Evolutionary conservation across 2,113 vertebrate species (phyloP), one percentile per base, ranked within the genome.

Genomic region (Pagrus major): DNA sequence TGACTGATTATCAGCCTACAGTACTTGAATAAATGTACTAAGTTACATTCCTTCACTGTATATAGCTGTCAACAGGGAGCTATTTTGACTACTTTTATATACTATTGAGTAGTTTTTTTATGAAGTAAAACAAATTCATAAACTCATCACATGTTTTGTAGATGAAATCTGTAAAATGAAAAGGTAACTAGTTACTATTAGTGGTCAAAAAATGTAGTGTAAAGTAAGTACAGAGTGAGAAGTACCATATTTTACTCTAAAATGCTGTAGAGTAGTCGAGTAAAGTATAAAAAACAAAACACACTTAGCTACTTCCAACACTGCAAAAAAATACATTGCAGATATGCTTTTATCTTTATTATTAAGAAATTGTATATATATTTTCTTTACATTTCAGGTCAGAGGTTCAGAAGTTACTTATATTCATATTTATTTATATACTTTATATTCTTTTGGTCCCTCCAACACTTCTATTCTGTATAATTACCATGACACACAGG

Each of bases 401-500:
- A n/a, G n/a, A n/a, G n/a, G n/a, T n/a, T n/a, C n/a, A n/a, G n/a
- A n/a, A 25, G 35, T 58, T 21, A 15, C n/a, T 65, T 46, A 47
- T 11, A 64, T 63, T 63, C 3, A 23, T 21, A n/a, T n/a, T n/a
- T n/a, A n/a, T n/a, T n/a, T n/a, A 9, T 56, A 31, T 47, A 15
- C 44, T 39, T 21, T 54, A 18, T 27, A 12, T 52, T 51, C 54
- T 55, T 11, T 54, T 20, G 44, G 12, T 72, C 21, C 67, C 23
- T 55, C 21, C 16, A 61, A 70, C 25, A 4, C 18, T 56, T 61
- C 47, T 52, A 66, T 63, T 78, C 37, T 52, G 23, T n/a, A 64
- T 59, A 64, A 78, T 64, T 63, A 31, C 60, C 52, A 54, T 65
- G 67, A 59, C 46, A 37, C 68, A 63, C 54, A 56, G 61, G 44